Percentiles rank a stretch among this genome's conserved stretches.
phyloP scores from a whole-genome alignment of 2,797 vertebrate species.

The Avahi laniger region DNA sequence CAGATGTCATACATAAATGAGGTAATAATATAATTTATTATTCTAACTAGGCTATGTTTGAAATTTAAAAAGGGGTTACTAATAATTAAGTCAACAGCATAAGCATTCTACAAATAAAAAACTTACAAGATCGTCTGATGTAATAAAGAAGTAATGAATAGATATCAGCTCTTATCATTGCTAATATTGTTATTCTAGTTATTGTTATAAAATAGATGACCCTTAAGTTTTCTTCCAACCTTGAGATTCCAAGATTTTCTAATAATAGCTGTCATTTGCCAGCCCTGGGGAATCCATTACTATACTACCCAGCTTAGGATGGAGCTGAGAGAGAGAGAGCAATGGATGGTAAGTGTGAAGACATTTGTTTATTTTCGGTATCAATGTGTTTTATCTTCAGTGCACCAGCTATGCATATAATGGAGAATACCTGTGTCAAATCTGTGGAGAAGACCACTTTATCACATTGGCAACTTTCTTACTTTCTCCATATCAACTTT shows the following conservation, averaged over 20 bases:
- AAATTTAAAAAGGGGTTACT: neutral
- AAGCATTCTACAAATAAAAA: neutral
- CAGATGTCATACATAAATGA: neutral
- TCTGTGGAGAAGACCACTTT: neutral
- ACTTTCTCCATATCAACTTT: constrained; percentile 67
- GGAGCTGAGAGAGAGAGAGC: neutral
- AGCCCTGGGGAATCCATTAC: neutral
- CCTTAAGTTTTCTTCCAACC: neutral
- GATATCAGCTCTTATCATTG: neutral
- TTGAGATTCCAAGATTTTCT: constrained; percentile 25
- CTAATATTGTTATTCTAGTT: neutral
- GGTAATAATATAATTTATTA: neutral
- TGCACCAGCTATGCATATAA: constrained; percentile 12
- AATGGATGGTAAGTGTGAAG: neutral
- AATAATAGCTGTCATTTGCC: neutral
- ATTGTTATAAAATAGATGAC: neutral
- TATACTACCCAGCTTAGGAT: neutral
- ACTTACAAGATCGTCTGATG: neutral
- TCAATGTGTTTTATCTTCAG: constrained; percentile 32
- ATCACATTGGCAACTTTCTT: constrained; percentile 59
- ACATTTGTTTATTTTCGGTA: constrained; percentile 15
- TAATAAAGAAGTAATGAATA: neutral
- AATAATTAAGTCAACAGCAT: neutral
- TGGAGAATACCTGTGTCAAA: constrained; percentile 14
- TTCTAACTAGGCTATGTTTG: neutral